Conservation (phyloP, 2,113 vertebrate genomes). For the Oenanthe oenanthe region DNA sequence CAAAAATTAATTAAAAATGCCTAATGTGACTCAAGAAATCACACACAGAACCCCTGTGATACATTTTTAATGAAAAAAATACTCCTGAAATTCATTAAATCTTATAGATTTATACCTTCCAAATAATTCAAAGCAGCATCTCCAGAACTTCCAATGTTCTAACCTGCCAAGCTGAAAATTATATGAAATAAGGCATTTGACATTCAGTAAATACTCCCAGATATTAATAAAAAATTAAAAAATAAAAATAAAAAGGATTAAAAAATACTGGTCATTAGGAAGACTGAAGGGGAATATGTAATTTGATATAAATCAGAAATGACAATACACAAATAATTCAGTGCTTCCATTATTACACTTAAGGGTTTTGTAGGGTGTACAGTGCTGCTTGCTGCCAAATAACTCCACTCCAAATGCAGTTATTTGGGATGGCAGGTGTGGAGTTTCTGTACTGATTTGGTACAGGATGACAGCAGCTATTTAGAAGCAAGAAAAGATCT, state of each 20-base stretch:
- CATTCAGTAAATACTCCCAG: background rate
- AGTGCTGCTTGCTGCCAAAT: background rate
- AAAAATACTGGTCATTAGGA: constrained; percentile 1
- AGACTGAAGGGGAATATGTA: background rate
- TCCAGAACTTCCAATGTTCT: constrained; percentile 6
- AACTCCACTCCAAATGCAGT: background rate
- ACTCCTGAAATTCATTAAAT: constrained; percentile 5
- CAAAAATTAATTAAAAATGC: constrained; percentile 44
- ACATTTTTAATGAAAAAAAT: constrained; percentile 44
- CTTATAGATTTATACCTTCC: constrained; percentile 20
- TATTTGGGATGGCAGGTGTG: background rate
- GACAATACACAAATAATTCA: constrained; percentile 52
- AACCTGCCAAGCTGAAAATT: constrained; percentile 28
- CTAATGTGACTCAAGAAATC: background rate
- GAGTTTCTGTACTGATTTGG: background rate
- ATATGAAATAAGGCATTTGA: constrained; percentile 30
- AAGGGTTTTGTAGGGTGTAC: background rate
- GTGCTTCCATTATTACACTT: background rate
- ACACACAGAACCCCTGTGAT: background rate
- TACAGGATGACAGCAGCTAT: background rate
- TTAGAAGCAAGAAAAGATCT: background rate
- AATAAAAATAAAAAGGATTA: no score
- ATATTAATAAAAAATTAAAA: background rate
- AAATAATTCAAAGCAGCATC: constrained; percentile 50
- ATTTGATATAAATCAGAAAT: constrained; percentile 35